A percentile compares a stretch with the other conserved stretches of the same genome.
Conservation (phyloP, 2,113 vertebrate species). For the Coryphaenoides rupestris region DNA sequence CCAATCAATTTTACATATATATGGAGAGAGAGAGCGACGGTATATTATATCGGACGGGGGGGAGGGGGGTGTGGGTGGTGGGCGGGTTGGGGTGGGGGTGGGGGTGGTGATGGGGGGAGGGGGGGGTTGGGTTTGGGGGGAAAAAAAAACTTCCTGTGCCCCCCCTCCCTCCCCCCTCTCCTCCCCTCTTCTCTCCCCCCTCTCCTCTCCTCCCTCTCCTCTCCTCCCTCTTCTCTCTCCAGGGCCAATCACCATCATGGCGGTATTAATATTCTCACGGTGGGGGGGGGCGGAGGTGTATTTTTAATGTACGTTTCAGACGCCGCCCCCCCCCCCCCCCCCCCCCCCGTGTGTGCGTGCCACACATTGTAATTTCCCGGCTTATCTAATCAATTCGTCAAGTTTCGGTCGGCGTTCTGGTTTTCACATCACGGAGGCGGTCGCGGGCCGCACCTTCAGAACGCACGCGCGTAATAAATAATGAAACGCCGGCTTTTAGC, state of each 20-base stretch:
- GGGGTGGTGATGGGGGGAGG: too few relatives aligned
- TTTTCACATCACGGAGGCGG: conserved; percentile 83
- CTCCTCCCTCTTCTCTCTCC: too few relatives aligned
- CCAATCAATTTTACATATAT: conserved; percentile 55
- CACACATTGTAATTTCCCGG: conserved; percentile 97
- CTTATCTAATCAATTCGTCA: conserved; percentile 98
- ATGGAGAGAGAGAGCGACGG: conserved; percentile 30
- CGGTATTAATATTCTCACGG: conserved; percentile 66
- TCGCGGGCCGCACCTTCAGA: conserved; percentile 85
- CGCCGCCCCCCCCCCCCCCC: too few relatives aligned
- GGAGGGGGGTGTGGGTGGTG: too few relatives aligned
- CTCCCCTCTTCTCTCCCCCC: too few relatives aligned
- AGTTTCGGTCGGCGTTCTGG: conserved; percentile 87
- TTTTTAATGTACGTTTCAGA: conserved; percentile 64
- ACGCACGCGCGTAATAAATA: conserved; percentile 92
- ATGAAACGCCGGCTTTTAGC: conserved; percentile 95
- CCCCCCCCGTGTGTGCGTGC: too few relatives aligned
- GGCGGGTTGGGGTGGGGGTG: too few relatives aligned
- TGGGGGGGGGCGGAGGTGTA: too few relatives aligned
- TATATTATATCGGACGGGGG: too few relatives aligned
- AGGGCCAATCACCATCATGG: too few relatives aligned
- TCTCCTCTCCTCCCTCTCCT: too few relatives aligned
- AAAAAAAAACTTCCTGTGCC: conserved; percentile 55
- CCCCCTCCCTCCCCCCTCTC: conserved; percentile 52
- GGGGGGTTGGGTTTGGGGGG: too few relatives aligned